Evolutionary conservation across 2,888 invertebrate species (phyloP).

Genomic region (Harpalus rubripes): DNA sequence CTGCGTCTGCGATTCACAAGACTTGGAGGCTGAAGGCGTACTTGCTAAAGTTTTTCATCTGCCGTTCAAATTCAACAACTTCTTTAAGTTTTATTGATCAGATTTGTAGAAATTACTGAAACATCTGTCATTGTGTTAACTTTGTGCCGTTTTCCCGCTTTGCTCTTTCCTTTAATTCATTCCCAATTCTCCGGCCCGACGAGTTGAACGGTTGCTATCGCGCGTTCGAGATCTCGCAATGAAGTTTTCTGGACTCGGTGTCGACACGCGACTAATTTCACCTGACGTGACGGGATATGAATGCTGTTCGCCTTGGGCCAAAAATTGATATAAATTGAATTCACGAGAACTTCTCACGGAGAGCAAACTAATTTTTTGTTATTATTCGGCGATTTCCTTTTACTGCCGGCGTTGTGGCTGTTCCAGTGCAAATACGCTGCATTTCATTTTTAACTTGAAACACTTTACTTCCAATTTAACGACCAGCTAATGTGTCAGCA

Average conservation of each 20-base stretch:
- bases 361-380: not conserved
- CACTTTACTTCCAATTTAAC: no score
- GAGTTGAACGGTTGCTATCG: slow-evolving; percentile 28
- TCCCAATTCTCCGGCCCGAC: slow-evolving; percentile 3
- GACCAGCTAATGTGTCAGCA: no score
- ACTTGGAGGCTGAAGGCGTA: slow-evolving; percentile 19
- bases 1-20: slow-evolving; percentile 23
- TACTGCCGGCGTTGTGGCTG: not conserved
- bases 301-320: slow-evolving; percentile 54
- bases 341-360: slow-evolving; percentile 41
- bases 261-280: slow-evolving; percentile 60
- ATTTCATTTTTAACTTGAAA: no score
- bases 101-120: slow-evolving; percentile 64
- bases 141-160: slow-evolving; percentile 41
- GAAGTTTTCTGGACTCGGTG: slow-evolving; percentile 56
- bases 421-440: not conserved
- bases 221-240: slow-evolving; percentile 46
- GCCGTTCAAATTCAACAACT: slow-evolving; percentile 65
- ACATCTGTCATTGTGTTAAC: slow-evolving; percentile 62
- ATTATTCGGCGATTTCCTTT: slow-evolving; percentile 20
- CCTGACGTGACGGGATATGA: slow-evolving; percentile 64
- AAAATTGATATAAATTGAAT: slow-evolving; percentile 66
- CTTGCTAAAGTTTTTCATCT: slow-evolving; percentile 60
- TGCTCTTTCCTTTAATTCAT: slow-evolving; percentile 54
- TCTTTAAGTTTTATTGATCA: slow-evolving; percentile 65